Evolutionary conservation across 2,113 vertebrate genomes (phyloP), one percentile per base, ranked within the genome.

Genomic region (Tenrec ecaudatus): DNA sequence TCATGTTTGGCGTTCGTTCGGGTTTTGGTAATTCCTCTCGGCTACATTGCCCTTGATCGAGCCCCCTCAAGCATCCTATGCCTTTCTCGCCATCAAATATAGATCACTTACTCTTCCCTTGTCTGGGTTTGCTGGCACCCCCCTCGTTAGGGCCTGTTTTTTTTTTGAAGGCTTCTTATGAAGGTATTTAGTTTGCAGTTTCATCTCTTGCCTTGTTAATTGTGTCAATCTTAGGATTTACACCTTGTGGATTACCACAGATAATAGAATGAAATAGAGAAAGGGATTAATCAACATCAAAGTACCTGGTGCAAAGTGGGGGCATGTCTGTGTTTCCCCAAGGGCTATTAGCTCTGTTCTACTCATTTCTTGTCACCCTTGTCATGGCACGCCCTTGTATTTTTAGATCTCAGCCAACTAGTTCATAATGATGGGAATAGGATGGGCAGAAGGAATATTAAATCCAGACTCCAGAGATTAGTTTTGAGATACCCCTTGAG

Each of bases 381-480:
- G 47, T 53, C 9, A 19, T 62, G 16, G 60, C 22, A 62, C 3
- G 22, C 19, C 60, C 36, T 76, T 86, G 33, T 82, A 73, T 86
- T 86, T 90, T 43, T 86, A 93, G 38, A 78, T 64, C 17, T 78
- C 64, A 89, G 22, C 40, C 27, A 81, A n/a, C 3, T 69, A n/a
- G 9, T 91, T 78, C 66, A 36, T 86, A 62, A 22, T 89, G 86
- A 4, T 20, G 25, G 36, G 80, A 86, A 82, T 36, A 29, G 12
- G 91, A 31, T 84, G 76, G 43, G 1, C 20, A 40, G 6, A 91
- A 81, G 23, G 22, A 93, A 77, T 93, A 64, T 71, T 92, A 58
- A 58, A 68, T 82, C 38, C 77, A 93, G 62, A 62, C 23, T 81
- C 83, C 8, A 89, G 77, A 92, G 33, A 89, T 87, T 83, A 83